Evolutionary conservation across 2,888 invertebrate species (phyloP), one percentile per base, ranked within the genome.

Genomic region (Drosophila recens): DNA sequence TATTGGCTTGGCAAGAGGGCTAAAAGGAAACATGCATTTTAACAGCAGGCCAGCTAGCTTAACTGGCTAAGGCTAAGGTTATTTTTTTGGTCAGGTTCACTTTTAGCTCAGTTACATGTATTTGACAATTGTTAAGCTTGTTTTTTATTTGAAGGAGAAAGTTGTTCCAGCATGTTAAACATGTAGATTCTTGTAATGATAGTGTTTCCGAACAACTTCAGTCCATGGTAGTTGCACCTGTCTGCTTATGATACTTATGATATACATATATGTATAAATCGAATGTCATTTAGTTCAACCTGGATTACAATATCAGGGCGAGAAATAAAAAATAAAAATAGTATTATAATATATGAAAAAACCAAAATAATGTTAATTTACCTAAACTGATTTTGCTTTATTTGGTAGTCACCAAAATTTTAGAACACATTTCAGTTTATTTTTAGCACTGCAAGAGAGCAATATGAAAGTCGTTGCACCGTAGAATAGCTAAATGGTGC

Each of bases 1-100:
- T 90, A 90, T 87, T 88, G 90, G 87, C 78, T 83, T 79, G 87
- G 89, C 79, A 86, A 81, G 79, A 88, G 77, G 81, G 79, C 79
- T 88, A 80, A 83, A 80, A 80, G 86, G 78, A 84, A 85, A 77
- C 82, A 82, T 82, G 71, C 68, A 85, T 82, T 79, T 71, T 67
- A 69, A 58, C 69, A 53, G 72, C 72, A 71, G 72, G 49, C 58
- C 57, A 73, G 58, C 72, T 23, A 64, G 46, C 67, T 69, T 54
- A 67, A 57, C 76, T 56, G 62, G 51, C 70, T 73, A 76, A 83
- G 80, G 84, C 80, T 71, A 75, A 81, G 81, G 81, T 42, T 67
- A 84, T 61, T 67, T 73, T 76, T 66, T 71, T 46, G 45, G 30
- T 10, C 30, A 34, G 48, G 46, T 52, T 33, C 61, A 36, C 59